Conservation (phyloP, 2,888 invertebrate genomes). For the Keiferia lycopersicella region DNA sequence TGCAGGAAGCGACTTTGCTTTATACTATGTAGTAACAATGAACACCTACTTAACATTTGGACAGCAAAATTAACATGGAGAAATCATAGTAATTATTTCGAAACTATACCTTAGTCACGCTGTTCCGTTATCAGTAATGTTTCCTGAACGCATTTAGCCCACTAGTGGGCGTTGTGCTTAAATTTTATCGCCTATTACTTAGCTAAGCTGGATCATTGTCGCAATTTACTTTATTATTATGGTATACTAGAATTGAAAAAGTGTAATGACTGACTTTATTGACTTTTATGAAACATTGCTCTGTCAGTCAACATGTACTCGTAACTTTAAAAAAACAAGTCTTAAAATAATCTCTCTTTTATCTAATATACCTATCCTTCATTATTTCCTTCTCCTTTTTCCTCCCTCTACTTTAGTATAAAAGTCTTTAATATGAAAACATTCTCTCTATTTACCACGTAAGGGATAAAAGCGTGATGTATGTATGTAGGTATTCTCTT, state of each 20-base stretch:
- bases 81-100: slow-evolving; percentile 19
- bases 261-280: neutral
- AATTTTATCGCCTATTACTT: slow-evolving; percentile 29
- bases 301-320: no score
- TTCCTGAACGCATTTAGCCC: slow-evolving; percentile 23
- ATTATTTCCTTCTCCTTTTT: no score
- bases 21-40: neutral
- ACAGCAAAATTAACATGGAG: slow-evolving; percentile 6
- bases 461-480: no score
- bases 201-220: slow-evolving; percentile 21
- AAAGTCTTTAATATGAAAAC: no score
- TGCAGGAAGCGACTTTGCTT: no score
- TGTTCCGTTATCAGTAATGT: slow-evolving; percentile 21
- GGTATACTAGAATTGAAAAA: slow-evolving; percentile 30
- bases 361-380: no score
- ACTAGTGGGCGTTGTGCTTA: slow-evolving; percentile 28
- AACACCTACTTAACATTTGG: neutral
- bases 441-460: no score
- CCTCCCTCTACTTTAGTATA: no score
- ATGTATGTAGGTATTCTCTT: no score
- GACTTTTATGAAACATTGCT: no score
- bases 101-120: slow-evolving; percentile 20
- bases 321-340: no score
- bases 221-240: slow-evolving; percentile 20
- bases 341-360: no score